Evolutionary conservation across 2,888 invertebrate genomes (phyloP).

Genomic region (Leucophora obtusa): DNA sequence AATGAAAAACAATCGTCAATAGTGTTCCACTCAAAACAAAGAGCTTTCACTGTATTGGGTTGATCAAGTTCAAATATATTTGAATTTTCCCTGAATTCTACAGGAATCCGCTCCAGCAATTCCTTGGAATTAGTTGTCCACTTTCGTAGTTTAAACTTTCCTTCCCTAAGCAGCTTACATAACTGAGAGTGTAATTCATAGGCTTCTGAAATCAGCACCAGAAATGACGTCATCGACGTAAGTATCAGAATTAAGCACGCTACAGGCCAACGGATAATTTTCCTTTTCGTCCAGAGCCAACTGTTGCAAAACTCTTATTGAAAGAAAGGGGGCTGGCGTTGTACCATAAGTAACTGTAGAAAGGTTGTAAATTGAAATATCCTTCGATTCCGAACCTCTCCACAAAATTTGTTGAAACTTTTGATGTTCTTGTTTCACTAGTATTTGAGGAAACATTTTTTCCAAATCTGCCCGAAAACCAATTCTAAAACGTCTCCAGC

Average conservation of each 20-base stretch:
- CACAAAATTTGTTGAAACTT: constrained; percentile 37
- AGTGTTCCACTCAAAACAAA: too few relatives aligned
- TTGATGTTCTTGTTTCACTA: constrained; percentile 28
- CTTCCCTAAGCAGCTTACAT: constrained; percentile 15
- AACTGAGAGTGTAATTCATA: constrained; percentile 26
- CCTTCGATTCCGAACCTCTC: background rate
- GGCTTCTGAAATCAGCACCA: constrained; percentile 38
- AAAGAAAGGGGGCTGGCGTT: constrained; percentile 52
- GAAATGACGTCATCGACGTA: constrained; percentile 48
- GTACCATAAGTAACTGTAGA: too few relatives aligned
- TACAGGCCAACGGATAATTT: constrained; percentile 38
- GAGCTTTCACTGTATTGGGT: constrained; percentile 11
- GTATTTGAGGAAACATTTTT: constrained; percentile 62
- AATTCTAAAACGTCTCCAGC: too few relatives aligned
- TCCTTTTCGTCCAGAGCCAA: constrained; percentile 36
- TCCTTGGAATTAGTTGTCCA: constrained; percentile 49
- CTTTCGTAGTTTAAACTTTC: constrained; percentile 57
- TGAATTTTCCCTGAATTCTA: constrained; percentile 43
- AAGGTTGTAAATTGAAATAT: constrained; percentile 22
- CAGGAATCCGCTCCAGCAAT: constrained; percentile 34
- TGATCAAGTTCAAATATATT: constrained; percentile 27
- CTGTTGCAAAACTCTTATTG: constrained; percentile 56
- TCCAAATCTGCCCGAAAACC: too few relatives aligned
- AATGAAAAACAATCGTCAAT: too few relatives aligned
- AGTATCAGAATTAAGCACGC: constrained; percentile 35